Percentiles rank a stretch among this genome's conserved stretches.
Conservation (phyloP, 2,888 invertebrate genomes). For the Stegana nigrithorax region DNA sequence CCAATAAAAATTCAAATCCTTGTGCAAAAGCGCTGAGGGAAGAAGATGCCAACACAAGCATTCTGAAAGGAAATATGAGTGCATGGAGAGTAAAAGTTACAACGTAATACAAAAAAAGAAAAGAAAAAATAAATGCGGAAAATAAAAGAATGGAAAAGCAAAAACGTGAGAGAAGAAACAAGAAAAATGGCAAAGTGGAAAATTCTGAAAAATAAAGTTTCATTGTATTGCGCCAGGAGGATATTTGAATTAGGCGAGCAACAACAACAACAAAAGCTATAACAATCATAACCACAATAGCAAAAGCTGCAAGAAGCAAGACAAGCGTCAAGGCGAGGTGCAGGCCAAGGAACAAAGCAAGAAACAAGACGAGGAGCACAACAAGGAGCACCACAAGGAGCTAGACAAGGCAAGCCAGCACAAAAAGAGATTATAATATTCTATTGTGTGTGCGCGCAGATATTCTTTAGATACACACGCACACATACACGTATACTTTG, state of each 20-base stretch:
- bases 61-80: not conserved
- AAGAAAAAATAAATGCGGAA: too few relatives aligned
- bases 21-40: not conserved
- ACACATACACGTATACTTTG: too few relatives aligned
- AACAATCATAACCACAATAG: too few relatives aligned
- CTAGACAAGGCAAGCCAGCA: too few relatives aligned
- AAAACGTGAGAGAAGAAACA: not conserved
- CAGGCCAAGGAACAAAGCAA: not conserved
- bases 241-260: conserved; percentile 2
- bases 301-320: too few relatives aligned
- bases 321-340: not conserved
- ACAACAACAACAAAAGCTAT: too few relatives aligned
- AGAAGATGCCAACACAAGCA: not conserved
- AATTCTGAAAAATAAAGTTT: not conserved
- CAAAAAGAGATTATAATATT: not conserved
- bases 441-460: not conserved
- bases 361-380: too few relatives aligned
- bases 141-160: too few relatives aligned
- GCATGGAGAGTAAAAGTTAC: not conserved
- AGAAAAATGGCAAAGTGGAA: not conserved
- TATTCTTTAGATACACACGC: too few relatives aligned
- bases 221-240: not conserved
- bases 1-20: conserved; percentile 18
- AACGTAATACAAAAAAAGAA: too few relatives aligned
- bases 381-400: too few relatives aligned